A percentile compares a stretch with the other conserved stretches of the same genome.
phyloP scores from a whole-genome alignment of 2,797 vertebrate genomes.

The Graptemys geographica region DNA sequence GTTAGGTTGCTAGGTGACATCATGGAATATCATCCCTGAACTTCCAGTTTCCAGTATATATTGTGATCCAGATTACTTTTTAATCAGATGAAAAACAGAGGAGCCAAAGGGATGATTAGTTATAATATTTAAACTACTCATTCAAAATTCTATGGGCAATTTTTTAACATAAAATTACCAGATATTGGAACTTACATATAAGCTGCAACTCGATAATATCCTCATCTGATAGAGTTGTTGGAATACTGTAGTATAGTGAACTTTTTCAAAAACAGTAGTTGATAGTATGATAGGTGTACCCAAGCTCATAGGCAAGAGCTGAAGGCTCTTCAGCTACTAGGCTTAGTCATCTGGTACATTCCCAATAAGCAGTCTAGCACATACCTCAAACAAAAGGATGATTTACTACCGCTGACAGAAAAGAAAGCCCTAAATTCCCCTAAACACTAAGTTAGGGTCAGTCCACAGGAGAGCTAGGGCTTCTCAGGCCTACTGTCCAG shows the following conservation, averaged over 20 bases:
- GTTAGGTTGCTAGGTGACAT: constrained; percentile 74
- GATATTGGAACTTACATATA: background rate
- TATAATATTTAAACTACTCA: background rate
- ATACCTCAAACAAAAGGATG: background rate
- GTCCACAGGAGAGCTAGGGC: background rate
- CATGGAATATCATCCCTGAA: constrained; percentile 61
- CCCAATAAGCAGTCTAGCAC: background rate
- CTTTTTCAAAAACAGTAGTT: background rate
- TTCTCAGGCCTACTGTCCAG: background rate
- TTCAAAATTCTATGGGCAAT: background rate
- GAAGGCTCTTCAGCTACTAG: background rate
- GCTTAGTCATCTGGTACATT: background rate
- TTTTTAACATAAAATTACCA: background rate
- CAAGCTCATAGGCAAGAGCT: background rate
- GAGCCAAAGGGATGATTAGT: rapidly evolving
- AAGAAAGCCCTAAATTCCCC: background rate
- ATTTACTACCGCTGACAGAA: background rate
- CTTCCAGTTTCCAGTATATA: constrained; percentile 22
- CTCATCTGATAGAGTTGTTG: background rate
- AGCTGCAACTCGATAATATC: background rate
- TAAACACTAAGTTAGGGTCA: background rate
- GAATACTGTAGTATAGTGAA: background rate
- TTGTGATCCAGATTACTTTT: background rate
- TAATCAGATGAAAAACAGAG: constrained; percentile 4
- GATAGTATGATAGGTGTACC: background rate